Evolutionary conservation across 2,888 invertebrate genomes (phyloP), one percentile per base, ranked within the genome.

Genomic region (Pollenia griseotomentosa): DNA sequence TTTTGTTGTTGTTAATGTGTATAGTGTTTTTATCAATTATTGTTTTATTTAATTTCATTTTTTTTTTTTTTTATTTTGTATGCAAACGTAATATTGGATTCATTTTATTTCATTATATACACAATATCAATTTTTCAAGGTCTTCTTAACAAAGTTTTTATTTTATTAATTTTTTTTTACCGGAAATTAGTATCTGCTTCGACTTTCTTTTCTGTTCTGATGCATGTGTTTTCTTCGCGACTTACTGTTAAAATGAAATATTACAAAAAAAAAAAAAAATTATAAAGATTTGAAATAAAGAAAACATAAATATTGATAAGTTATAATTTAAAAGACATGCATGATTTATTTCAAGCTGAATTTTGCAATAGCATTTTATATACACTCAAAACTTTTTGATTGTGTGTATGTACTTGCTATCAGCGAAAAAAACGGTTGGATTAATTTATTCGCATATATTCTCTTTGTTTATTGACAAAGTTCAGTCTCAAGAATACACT

Each of bases 401-500:
- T 73, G 46, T n/a, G n/a, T n/a, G 3, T 51, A 14, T 33, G 33
- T 51, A 14, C 7, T 44, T 7, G 44, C 77, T 83, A 83, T 77
- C 83, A 77, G 53, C 12, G 2, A 11, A 23, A n/a, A 51, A 75
- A 40, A 11, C n/a, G 44, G 44, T 33, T 44, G 19, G 10, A 61
- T 12, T 63, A 44, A n/a, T n/a, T 46, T 53, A 55, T 44, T 73
- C 33, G 44, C 33, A 42, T 55, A 59, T 12, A 19, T 9, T 66
- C 12, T 2, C 14, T 33, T 23, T 78, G n/a, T n/a, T 61, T 83
- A 80, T 80, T 83, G 71, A 80, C 75, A 86, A 86, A 86, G 83
- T 86, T 83, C 83, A 86, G 65, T 73, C 79, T 80, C 51, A 83
- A 77, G 79, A 75, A 71, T 74, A 71, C 83, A 83, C 83, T 83